Percentiles rank a stretch among this genome's conserved stretches.
phyloP scores from a whole-genome alignment of 1,140 invertebrate species.

The Brachionus koreanus region DNA sequence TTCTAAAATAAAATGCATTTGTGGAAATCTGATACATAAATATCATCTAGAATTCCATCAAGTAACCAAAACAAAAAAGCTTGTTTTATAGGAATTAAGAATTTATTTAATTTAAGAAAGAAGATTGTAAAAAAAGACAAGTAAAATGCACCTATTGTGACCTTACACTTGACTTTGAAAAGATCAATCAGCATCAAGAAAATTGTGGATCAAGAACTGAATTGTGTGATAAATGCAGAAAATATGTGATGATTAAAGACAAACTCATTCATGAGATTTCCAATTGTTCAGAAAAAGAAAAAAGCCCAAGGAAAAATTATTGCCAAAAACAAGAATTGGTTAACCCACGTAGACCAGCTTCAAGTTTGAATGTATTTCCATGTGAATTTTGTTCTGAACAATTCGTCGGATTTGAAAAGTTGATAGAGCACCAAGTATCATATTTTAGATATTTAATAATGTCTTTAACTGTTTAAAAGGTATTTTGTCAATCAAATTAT shows the following conservation, averaged over 20 bases:
- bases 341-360: neutral
- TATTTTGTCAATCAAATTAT: neutral
- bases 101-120: neutral
- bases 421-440: neutral
- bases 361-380: neutral
- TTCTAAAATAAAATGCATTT: neutral
- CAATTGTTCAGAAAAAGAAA: neutral
- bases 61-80: neutral
- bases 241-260: constrained; percentile 3
- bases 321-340: neutral
- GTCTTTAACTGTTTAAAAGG: neutral
- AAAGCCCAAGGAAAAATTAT: neutral
- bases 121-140: constrained; percentile 11
- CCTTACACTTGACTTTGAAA: neutral
- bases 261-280: neutral
- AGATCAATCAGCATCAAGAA: neutral
- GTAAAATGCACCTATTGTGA: neutral
- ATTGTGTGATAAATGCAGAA: constrained; percentile 7
- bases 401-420: neutral
- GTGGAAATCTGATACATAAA: neutral
- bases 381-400: constrained; percentile 18
- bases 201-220: neutral
- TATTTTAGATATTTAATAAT: neutral
- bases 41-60: neutral
- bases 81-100: neutral